These are phyloP conservation scores for Salmo trutta DNA, from an alignment of 2,797 vertebrate genomes.

Conservation along the genomic window DNA sequence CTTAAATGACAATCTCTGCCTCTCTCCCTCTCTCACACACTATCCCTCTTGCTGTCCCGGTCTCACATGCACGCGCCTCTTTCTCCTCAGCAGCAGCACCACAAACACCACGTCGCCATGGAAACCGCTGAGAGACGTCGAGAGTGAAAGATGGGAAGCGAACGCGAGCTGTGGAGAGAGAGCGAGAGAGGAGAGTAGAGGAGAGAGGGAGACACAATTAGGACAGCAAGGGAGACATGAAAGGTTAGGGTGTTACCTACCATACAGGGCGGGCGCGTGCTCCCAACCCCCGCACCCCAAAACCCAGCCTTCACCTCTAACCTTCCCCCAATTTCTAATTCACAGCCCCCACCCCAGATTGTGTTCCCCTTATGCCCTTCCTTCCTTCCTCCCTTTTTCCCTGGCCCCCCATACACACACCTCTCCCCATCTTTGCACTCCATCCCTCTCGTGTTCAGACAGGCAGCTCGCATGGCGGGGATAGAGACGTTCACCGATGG, in stretches of 20 bases:
- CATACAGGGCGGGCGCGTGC: constrained; percentile 33
- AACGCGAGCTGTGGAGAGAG: constrained; percentile 20
- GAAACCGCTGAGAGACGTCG: constrained; percentile 70
- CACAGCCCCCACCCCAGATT: constrained; percentile 60
- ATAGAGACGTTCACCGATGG: constrained; percentile 90
- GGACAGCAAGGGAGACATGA: constrained; percentile 59
- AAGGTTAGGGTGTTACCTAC: constrained; percentile 73
- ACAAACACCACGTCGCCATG: constrained; percentile 74
- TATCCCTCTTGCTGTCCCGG: too few species aligned
- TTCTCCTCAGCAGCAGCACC: constrained; percentile 65
- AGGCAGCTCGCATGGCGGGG: constrained; percentile 84
- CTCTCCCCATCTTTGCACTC: constrained; percentile 68
- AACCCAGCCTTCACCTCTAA: constrained; percentile 52
- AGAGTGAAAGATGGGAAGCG: constrained; percentile 55
- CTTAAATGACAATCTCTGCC: constrained; percentile 20
- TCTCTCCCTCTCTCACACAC: constrained; percentile 15
- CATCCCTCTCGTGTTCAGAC: constrained; percentile 75
- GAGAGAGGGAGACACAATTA: constrained; percentile 33
- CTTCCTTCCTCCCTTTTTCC: constrained; percentile 41
- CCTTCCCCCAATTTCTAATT: constrained; percentile 60
- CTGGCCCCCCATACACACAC: constrained; percentile 58
- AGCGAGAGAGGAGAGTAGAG: constrained; percentile 14
- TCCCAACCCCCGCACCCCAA: constrained; percentile 19
- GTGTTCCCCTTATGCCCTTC: constrained; percentile 45
- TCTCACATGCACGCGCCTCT: constrained; percentile 61